A percentile compares a stretch with the other conserved stretches of the same genome.
These are phyloP conservation scores for Nicator chloris DNA, from an alignment of 2,113 vertebrate species.

Conservation along the genomic window DNA sequence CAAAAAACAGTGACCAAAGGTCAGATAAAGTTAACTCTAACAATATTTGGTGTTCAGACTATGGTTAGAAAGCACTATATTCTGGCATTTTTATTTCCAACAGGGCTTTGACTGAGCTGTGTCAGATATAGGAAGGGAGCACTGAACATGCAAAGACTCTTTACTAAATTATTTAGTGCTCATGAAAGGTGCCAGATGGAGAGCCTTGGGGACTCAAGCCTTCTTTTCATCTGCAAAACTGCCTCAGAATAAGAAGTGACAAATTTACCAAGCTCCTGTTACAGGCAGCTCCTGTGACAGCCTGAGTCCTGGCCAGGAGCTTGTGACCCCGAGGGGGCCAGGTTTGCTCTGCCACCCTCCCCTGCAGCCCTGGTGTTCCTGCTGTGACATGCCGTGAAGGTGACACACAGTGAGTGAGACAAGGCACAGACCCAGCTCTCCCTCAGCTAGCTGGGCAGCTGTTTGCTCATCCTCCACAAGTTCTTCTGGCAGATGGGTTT, in stretches of 20 bases:
- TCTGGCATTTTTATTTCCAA: background rate
- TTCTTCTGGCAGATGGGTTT: background rate
- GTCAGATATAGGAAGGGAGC: background rate
- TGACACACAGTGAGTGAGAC: accelerated
- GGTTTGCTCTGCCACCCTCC: background rate
- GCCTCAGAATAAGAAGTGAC: background rate
- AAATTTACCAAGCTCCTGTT: background rate
- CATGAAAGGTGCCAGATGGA: slow-evolving; percentile 16
- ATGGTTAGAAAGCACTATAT: background rate
- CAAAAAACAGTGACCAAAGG: background rate
- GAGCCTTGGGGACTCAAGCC: background rate
- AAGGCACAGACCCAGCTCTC: background rate
- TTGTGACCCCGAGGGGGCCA: accelerated
- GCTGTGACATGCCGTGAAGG: accelerated
- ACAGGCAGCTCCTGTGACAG: background rate
- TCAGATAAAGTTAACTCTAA: background rate
- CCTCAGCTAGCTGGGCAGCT: background rate
- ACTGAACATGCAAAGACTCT: background rate
- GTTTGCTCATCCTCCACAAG: accelerated
- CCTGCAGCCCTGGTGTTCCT: background rate
- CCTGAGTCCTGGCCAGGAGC: background rate
- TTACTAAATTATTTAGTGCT: slow-evolving; percentile 28
- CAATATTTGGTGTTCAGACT: background rate
- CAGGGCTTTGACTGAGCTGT: background rate
- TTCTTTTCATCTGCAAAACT: background rate